Base-by-base conservation (phyloP, 2,888 invertebrate genomes). In the Lasioglossum zephyrum region DNA sequence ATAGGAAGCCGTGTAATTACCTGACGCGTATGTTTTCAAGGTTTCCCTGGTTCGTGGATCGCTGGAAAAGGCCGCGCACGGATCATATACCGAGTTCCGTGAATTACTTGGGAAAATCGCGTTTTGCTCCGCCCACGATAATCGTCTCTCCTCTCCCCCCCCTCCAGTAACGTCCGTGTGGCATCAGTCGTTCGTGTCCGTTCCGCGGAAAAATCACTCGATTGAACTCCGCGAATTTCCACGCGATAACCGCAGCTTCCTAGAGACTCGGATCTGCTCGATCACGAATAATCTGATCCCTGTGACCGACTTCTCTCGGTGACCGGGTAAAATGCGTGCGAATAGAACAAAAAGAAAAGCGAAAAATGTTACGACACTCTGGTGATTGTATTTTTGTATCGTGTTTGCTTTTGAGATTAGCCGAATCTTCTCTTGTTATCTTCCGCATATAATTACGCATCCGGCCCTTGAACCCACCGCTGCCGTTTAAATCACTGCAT, bases 11-110 rank as follows among this genome's bases (percentile, higher is more conserved):
- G 82, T 82, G 77, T 49, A 86, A 82, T 87, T 86, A 80, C 86
- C 86, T 87, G 87, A 86, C 87, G 77, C 86, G 47, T 76, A 82
- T 86, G 82, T 82, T 87, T 80, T 80, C 86, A 80, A 87, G 87
- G 87, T 87, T 87, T 82, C 86, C 73, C 75, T 16, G 18, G 53
- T 60, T n/a, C 36, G 63, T 31, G 63, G 63, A 31, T 63, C 31
- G 63, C 44, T 69, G 39, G 73, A 26, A 74, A 74, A 69, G 74
- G 49, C 69, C 69, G 69, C 16, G n/a, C 53, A 9, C 53, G 63
- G 63, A 26, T 63, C 63, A 16, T 26, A 13, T 16, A 31, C 63
- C 36, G 66, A n/a, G 36, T 41, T 70, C 69, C 69, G 22, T n/a
- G 39, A 39, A 70, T 70, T 70, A 36, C 36, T 39, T 69, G 39